Evolutionary conservation across 2,888 invertebrate species (phyloP), one percentile per base, ranked within the genome.

Genomic region (Nemurella pictetii): DNA sequence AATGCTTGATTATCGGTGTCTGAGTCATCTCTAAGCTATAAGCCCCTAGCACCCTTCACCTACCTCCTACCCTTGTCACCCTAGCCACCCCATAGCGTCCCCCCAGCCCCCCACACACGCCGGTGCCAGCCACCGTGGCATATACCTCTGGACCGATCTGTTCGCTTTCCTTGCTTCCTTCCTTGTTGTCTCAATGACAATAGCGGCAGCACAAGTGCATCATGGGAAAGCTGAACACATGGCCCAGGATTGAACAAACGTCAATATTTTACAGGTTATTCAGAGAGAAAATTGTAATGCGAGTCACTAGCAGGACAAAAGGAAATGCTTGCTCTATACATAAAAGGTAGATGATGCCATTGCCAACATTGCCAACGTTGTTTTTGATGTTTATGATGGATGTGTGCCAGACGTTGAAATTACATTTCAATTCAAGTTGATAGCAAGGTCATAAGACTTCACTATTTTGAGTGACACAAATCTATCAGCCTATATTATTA

Each of bases 1-100:
- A 26, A 26, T 75, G 75, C 27, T 75, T 75, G 83, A 80, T 55
- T 55, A 83, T 83, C 83, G 83, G 73, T 83, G 36, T 29, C 2
- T 55, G 83, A 73, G 83, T 73, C 83, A 83, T 83, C 83, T 35
- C 35, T 36, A 30, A 36, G 81, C 81, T 26, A 81, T 36, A 81
- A 81, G 81, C 35, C 55, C 35, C 55, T n/a, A 55, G 83, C 29
- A 75, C 75, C 75, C 75, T 75, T 75, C 75, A 75, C 75, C 75
- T 75, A 75, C 20, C 75, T 1, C 75, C 83, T 25, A 20, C 55
- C 73, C 83, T 72, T 27, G 12, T 15, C 73, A 25, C 83, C 55
- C 72, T 1, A 26, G 28, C 83, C 55, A 28, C 35, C 55, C 83
- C 27, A 7, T n/a, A 7, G 7, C 36, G 7, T 2, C 75, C 75